phyloP scores from a whole-genome alignment of 1,140 invertebrate species.

The Bathynomus jamesi region DNA sequence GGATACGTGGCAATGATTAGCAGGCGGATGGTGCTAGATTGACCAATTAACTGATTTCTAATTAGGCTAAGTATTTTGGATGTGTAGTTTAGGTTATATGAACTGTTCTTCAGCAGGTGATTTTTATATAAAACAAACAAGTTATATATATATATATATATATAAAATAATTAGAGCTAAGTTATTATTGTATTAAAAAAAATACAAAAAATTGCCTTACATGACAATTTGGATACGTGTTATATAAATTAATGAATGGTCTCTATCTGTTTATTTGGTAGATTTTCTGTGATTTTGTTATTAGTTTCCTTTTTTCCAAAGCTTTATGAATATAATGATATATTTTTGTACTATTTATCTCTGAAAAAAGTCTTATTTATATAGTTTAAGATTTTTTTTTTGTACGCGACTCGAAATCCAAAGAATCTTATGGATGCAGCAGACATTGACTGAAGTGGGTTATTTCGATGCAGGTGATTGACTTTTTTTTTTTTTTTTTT shows the following conservation, averaged over 20 bases:
- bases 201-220: too few relatives aligned
- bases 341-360: not conserved
- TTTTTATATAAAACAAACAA: not conserved
- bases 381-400: too few relatives aligned
- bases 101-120: not conserved
- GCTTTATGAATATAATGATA: not conserved
- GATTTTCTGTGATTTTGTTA: not conserved
- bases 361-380: not conserved
- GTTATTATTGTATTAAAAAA: too few relatives aligned
- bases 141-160: not conserved
- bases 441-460: too few relatives aligned
- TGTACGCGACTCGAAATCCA: too few relatives aligned
- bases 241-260: not conserved
- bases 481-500: not conserved
- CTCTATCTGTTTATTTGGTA: not conserved
- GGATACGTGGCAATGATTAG: not conserved
- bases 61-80: not conserved
- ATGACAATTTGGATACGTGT: not conserved
- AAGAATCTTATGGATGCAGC: too few relatives aligned
- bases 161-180: too few relatives aligned
- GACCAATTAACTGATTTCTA: not conserved
- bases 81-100: not conserved
- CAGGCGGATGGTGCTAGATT: not conserved
- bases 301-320: not conserved
- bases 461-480: not conserved